Conservation (phyloP, 2,113 vertebrate species). For the Callipepla californica region DNA sequence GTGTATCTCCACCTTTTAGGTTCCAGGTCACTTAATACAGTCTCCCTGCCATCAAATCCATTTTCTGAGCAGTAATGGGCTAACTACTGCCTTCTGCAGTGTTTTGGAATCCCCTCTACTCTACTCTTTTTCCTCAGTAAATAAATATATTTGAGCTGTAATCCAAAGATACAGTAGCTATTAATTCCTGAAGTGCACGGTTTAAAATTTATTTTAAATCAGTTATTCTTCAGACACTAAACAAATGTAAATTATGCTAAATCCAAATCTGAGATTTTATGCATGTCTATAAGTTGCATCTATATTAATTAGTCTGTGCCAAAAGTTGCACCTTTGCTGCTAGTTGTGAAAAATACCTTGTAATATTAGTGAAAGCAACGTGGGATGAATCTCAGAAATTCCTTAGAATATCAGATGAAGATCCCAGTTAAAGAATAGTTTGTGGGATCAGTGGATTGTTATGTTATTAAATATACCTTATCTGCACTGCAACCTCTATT, state of each 20-base stretch:
- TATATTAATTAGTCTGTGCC: neutral
- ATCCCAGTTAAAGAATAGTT: neutral
- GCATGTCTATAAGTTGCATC: neutral
- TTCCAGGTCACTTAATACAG: neutral
- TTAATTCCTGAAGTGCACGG: neutral
- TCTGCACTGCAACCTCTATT: accelerated
- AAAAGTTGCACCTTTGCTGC: neutral
- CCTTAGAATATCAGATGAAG: neutral
- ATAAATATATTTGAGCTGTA: neutral
- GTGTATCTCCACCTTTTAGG: neutral
- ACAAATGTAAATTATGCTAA: neutral
- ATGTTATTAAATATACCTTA: neutral
- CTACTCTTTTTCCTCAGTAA: neutral
- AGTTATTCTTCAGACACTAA: neutral
- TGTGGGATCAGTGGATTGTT: neutral
- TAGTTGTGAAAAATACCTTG: neutral
- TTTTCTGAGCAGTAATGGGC: neutral
- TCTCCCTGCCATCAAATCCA: neutral
- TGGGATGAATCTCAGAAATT: neutral
- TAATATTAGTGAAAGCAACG: neutral
- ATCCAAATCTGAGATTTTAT: neutral
- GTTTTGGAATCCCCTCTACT: neutral
- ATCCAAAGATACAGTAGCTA: neutral
- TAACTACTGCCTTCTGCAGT: neutral
- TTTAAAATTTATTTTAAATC: neutral